Evolutionary conservation across 2,113 vertebrate genomes (phyloP).

Genomic region (Phoenicopterus ruber): DNA sequence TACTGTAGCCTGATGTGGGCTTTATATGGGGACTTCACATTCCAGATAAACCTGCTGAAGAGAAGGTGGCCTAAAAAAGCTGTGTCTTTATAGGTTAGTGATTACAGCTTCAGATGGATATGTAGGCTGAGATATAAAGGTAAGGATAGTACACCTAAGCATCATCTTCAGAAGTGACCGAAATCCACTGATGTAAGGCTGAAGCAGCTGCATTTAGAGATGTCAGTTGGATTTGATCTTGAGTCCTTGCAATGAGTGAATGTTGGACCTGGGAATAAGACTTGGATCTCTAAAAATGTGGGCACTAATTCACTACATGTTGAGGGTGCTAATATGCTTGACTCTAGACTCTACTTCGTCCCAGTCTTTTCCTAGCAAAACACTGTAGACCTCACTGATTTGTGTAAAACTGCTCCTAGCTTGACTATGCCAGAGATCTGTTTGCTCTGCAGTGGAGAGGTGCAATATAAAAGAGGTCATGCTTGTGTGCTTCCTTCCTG

Average conservation of each 20-base stretch:
- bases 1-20: background rate
- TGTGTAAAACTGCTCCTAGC: background rate
- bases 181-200: background rate
- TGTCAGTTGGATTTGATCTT: background rate
- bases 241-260: background rate
- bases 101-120: background rate
- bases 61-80: background rate
- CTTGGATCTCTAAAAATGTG: background rate
- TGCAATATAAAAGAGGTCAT: rapidly evolving
- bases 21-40: background rate
- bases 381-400: background rate
- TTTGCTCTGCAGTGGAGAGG: background rate
- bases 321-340: rapidly evolving
- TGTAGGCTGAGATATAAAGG: background rate
- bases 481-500: background rate
- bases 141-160: too few species aligned
- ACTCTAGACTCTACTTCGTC: rapidly evolving
- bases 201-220: background rate
- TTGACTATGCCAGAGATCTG: background rate
- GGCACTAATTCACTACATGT: rapidly evolving
- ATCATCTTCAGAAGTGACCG: background rate
- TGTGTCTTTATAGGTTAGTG: background rate
- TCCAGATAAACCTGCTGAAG: background rate
- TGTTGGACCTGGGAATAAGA: background rate
- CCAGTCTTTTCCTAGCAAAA: background rate